Percentiles rank a stretch among this genome's conserved stretches.
These are phyloP conservation scores for Eulemur coronatus DNA, from an alignment of 2,797 vertebrate species.

Conservation along the genomic window DNA sequence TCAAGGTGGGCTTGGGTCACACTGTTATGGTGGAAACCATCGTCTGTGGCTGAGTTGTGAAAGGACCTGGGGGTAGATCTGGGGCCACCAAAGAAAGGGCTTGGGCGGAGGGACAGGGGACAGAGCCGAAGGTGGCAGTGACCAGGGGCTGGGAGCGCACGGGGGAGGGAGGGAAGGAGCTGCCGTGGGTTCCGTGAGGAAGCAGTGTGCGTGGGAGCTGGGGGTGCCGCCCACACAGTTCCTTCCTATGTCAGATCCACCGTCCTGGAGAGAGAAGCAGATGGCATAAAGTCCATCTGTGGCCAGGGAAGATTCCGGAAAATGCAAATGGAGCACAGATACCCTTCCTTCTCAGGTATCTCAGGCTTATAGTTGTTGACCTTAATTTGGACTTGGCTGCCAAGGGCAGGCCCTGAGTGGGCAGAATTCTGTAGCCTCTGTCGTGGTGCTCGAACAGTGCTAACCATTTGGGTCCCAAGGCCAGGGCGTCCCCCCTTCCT, in stretches of 20 bases:
- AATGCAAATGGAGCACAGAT: too few relatives aligned
- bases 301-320: neutral
- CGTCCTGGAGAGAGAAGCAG: neutral
- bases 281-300: neutral
- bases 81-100: neutral
- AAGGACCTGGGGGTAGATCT: neutral
- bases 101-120: neutral
- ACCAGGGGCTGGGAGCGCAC: accelerated
- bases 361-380: neutral
- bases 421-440: neutral
- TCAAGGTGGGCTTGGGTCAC: neutral
- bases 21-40: neutral
- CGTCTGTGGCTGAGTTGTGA: neutral
- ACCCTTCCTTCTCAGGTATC: neutral
- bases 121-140: too few relatives aligned
- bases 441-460: neutral
- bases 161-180: too few relatives aligned
- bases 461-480: neutral
- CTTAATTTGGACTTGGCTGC: neutral
- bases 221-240: neutral
- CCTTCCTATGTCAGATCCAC: neutral
- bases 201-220: neutral
- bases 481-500: neutral
- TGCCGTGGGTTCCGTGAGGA: neutral
- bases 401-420: neutral